Percentiles rank a stretch among this genome's conserved stretches.
Conservation (phyloP, 2,797 vertebrate genomes). For the Knipowitschia caucasica region DNA sequence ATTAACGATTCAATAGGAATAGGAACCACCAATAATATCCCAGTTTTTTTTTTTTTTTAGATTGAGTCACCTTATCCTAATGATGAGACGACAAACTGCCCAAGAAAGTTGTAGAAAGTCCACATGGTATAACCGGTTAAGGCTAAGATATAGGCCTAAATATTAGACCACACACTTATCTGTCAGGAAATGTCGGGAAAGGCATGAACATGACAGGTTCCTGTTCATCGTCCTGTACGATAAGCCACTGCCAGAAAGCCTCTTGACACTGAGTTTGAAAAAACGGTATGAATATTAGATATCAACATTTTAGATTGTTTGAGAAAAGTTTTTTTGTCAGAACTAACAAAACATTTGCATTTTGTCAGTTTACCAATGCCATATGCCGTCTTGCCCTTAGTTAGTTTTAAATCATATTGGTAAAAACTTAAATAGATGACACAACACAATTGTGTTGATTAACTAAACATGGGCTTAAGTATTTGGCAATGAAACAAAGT, state of each 20-base stretch:
- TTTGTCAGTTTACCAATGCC: not conserved
- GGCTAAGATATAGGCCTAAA: not conserved
- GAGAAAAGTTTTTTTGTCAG: no score
- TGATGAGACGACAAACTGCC: not conserved
- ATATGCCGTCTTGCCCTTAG: not conserved
- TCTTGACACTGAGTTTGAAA: no score
- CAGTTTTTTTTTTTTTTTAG: no score
- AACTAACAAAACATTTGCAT: not conserved
- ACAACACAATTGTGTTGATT: no score
- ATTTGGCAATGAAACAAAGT: not conserved
- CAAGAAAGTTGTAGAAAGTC: not conserved
- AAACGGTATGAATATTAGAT: no score
- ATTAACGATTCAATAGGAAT: no score
- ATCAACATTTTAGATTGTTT: no score
- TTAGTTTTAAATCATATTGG: no score
- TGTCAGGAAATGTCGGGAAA: constrained; percentile 64
- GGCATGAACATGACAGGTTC: constrained; percentile 48
- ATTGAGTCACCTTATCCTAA: not conserved
- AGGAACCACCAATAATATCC: no score
- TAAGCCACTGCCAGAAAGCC: no score
- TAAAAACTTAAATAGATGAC: no score
- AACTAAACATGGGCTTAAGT: no score
- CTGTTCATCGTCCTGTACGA: constrained; percentile 38
- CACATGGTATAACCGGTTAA: not conserved
- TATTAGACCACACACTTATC: constrained; percentile 51